phyloP scores from a whole-genome alignment of 2,797 vertebrate genomes.

The Hipposideros larvatus region DNA sequence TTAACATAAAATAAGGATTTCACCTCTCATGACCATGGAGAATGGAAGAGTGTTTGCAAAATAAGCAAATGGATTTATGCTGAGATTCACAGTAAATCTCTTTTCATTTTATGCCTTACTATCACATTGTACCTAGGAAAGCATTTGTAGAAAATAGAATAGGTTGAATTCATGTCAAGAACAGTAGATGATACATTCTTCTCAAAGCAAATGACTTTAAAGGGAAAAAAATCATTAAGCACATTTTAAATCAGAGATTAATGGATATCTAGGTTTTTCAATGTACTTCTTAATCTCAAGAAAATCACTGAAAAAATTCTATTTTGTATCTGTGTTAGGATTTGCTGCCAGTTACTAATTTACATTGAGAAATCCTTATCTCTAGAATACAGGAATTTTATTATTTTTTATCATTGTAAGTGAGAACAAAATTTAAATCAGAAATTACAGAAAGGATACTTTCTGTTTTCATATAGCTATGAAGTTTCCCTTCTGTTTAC shows the following conservation, averaged over 20 bases:
- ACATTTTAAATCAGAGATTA: constrained; percentile 66
- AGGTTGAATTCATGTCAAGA: constrained; percentile 57
- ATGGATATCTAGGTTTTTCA: constrained; percentile 31
- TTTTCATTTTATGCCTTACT: constrained; percentile 56
- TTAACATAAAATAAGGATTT: background rate
- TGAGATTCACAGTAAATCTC: constrained; percentile 38
- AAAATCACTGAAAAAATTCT: constrained; percentile 38
- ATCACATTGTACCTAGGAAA: background rate
- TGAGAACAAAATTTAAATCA: constrained; percentile 44
- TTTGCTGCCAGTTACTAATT: constrained; percentile 26
- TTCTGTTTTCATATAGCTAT: background rate
- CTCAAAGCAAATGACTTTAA: constrained; percentile 45
- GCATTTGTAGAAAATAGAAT: constrained; percentile 58
- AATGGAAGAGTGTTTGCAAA: constrained; percentile 45
- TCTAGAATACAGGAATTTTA: constrained; percentile 17
- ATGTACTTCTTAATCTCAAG: constrained; percentile 63
- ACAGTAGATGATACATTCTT: constrained; percentile 19
- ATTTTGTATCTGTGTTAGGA: constrained; percentile 5
- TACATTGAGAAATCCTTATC: background rate
- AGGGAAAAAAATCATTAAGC: constrained; percentile 32
- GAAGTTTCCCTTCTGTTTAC: constrained; percentile 3
- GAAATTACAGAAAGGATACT: constrained; percentile 30
- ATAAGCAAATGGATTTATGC: constrained; percentile 36
- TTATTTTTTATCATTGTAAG: constrained; percentile 21
- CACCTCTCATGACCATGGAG: background rate